Percentiles rank a stretch among this genome's conserved stretches.
Conservation (phyloP, 2,888 invertebrate species). For the Octonoba sinensis region DNA sequence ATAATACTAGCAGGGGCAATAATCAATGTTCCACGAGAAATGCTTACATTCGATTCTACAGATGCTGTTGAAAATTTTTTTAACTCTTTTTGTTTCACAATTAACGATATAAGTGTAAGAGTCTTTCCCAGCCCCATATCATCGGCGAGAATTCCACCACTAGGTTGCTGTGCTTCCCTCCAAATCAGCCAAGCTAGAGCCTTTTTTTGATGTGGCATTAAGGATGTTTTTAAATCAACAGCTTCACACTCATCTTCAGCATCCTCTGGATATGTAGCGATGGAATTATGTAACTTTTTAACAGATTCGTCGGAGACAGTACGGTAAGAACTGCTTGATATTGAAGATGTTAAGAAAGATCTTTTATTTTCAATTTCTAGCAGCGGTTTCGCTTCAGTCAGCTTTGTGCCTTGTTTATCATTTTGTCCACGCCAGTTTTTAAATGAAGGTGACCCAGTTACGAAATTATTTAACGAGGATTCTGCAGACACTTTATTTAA, state of each 20-base stretch:
- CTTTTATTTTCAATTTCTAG: conserved; percentile 72
- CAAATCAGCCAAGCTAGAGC: conserved; percentile 90
- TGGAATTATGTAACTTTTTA: conserved; percentile 79
- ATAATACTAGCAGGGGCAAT: conserved; percentile 92
- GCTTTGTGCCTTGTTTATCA: not conserved
- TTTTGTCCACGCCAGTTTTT: conserved; percentile 13
- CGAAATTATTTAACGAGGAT: conserved; percentile 43
- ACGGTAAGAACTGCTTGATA: too few relatives aligned
- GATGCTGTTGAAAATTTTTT: not conserved
- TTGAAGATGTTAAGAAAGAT: not conserved
- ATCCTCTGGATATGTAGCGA: conserved; percentile 78
- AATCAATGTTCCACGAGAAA: conserved; percentile 77
- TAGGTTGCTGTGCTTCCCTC: conserved; percentile 85
- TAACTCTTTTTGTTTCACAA: conserved; percentile 74
- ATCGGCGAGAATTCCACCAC: conserved; percentile 76
- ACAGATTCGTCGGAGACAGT: conserved; percentile 76
- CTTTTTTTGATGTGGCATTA: conserved; percentile 88
- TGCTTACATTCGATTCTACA: not conserved
- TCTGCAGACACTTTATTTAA: conserved; percentile 4
- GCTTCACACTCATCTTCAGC: conserved; percentile 74
- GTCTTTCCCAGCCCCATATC: conserved; percentile 90
- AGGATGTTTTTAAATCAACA: conserved; percentile 76
- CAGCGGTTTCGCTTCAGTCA: conserved; percentile 69
- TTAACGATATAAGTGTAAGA: conserved; percentile 83
- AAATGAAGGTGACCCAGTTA: conserved; percentile 40